These are phyloP conservation scores for Taxidea taxus DNA, from an alignment of 2,113 vertebrate genomes.

Conservation along the genomic window DNA sequence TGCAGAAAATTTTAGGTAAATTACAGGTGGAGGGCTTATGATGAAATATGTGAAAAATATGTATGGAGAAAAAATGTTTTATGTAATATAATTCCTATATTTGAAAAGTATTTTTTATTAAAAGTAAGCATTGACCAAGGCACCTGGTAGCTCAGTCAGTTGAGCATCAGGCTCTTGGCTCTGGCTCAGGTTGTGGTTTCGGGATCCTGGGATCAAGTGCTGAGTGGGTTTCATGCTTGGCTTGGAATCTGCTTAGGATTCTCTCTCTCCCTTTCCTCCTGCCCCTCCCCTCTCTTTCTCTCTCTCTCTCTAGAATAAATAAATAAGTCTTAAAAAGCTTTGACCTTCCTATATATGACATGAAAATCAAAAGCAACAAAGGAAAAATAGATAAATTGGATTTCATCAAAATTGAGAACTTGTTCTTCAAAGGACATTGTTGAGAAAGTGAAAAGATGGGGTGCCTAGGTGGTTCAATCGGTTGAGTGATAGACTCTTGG, in stretches of 20 bases:
- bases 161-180: not conserved
- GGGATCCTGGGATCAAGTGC: not conserved
- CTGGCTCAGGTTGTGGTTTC: not conserved
- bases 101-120: conserved; percentile 9
- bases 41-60: not conserved
- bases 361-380: not conserved
- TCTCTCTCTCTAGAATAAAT: not conserved
- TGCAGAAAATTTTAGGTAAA: not conserved
- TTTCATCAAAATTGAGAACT: conserved; percentile 3
- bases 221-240: not conserved
- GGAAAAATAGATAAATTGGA: not conserved
- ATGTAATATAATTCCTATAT: not conserved
- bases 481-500: not conserved
- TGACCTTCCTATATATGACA: not conserved
- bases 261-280: not conserved
- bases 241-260: not conserved
- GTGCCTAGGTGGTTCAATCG: not conserved
- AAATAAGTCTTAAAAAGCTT: not conserved
- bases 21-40: not conserved
- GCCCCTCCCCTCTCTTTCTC: not conserved
- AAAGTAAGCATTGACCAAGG: conserved; percentile 1
- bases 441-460: conserved; percentile 23
- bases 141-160: not conserved
- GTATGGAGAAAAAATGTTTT: not conserved
- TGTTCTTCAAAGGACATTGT: not conserved